Conservation (phyloP, 2,113 vertebrate species). For the Meleagris gallopavo region DNA sequence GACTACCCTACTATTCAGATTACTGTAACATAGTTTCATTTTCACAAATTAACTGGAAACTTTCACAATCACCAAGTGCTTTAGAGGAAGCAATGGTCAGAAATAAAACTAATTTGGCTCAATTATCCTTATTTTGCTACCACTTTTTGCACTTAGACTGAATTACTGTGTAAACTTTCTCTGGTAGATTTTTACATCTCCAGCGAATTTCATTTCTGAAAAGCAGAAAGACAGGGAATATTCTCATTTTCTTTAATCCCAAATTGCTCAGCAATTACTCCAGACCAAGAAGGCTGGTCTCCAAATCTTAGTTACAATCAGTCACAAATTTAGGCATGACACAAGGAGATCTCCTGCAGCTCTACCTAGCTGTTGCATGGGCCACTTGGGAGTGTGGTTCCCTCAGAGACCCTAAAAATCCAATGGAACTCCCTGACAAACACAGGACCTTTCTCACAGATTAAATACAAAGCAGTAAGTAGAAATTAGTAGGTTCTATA, state of each 20-base stretch:
- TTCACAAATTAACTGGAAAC: not conserved
- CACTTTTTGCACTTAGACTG: not conserved
- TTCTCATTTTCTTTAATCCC: not conserved
- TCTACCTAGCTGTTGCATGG: not conserved
- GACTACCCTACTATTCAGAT: not conserved
- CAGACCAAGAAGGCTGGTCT: not conserved
- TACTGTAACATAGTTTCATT: not conserved
- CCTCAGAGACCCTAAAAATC: not conserved
- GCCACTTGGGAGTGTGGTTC: rapidly evolving
- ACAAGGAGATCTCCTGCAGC: not conserved
- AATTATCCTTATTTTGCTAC: slow-evolving; percentile 8
- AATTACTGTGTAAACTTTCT: not conserved
- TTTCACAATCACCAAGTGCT: not conserved
- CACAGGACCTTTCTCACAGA: not conserved
- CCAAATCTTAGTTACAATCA: not conserved
- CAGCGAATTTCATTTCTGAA: not conserved
- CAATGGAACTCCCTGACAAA: not conserved
- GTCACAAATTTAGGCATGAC: rapidly evolving
- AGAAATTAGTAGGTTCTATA: not conserved
- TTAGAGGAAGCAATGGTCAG: not conserved
- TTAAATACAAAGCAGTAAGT: not conserved
- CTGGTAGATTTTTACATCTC: not conserved
- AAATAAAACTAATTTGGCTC: not conserved
- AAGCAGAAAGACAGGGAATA: not conserved
- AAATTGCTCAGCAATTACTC: not conserved